Conservation (phyloP, 1,140 invertebrate species). For the Scaptomyza montana region DNA sequence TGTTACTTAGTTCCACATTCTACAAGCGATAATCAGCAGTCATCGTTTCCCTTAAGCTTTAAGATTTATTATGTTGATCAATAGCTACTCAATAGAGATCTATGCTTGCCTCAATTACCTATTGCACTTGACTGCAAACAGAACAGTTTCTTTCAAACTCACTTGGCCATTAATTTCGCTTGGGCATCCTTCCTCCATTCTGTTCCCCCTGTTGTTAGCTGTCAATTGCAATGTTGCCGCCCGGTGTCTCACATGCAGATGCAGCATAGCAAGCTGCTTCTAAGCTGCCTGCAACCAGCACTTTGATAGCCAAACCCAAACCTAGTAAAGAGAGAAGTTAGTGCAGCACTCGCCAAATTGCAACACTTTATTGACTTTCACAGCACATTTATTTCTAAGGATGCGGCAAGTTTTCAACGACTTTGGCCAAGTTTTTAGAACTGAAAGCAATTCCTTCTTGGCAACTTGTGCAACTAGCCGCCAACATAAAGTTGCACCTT, state of each 20-base stretch:
- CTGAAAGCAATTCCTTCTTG: slow-evolving; percentile 55
- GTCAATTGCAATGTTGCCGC: slow-evolving; percentile 41
- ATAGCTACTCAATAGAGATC: not conserved
- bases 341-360: slow-evolving; percentile 55
- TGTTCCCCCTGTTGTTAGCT: slow-evolving; percentile 17
- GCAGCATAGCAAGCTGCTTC: slow-evolving; percentile 6
- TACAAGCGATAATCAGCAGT: not conserved
- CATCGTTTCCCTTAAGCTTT: not conserved
- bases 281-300: not conserved
- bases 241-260: slow-evolving; percentile 42
- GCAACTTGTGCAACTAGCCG: slow-evolving; percentile 34
- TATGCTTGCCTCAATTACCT: not conserved
- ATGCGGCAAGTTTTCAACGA: slow-evolving; percentile 69
- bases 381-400: slow-evolving; percentile 73
- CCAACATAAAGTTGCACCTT: slow-evolving; percentile 20
- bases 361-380: slow-evolving; percentile 80
- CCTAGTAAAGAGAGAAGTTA: slow-evolving; percentile 22
- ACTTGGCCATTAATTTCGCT: slow-evolving; percentile 18
- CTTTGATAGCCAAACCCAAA: slow-evolving; percentile 12
- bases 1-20: not conserved
- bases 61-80: not conserved
- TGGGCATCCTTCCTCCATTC: not conserved
- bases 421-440: slow-evolving; percentile 73
- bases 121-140: slow-evolving; percentile 16
- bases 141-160: slow-evolving; percentile 10